phyloP scores from a whole-genome alignment of 2,888 invertebrate genomes.

The Sepioteuthis lessoniana region DNA sequence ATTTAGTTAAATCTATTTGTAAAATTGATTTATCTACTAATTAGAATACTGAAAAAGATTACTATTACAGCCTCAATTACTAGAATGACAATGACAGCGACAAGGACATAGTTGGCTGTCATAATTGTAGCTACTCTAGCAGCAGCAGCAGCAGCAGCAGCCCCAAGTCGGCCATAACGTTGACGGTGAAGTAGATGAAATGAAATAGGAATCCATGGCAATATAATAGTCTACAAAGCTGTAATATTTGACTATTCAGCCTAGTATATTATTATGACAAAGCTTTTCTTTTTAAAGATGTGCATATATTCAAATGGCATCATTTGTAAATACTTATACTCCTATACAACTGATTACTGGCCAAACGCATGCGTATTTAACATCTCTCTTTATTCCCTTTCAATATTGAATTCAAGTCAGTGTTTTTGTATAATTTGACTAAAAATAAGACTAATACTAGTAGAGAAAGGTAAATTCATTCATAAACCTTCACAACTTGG shows the following conservation, averaged over 20 bases:
- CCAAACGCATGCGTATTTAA: background rate
- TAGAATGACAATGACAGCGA: background rate
- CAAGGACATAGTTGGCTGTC: background rate
- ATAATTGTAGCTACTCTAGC: background rate
- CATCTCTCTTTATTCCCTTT: background rate
- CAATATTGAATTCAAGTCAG: background rate
- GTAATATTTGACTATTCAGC: background rate
- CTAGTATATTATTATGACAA: background rate
- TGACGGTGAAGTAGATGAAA: background rate
- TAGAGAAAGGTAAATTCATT: background rate
- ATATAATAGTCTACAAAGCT: background rate
- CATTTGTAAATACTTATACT: background rate
- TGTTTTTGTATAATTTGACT: background rate
- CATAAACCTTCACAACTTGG: background rate
- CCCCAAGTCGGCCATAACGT: background rate
- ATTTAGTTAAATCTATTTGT: background rate
- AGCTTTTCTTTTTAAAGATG: background rate
- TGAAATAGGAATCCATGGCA: background rate
- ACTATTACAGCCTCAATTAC: background rate
- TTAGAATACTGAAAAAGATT: background rate
- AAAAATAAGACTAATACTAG: background rate
- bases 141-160: background rate
- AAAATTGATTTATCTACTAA: background rate
- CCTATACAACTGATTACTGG: background rate
- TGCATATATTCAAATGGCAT: background rate